phyloP scores from a whole-genome alignment of 2,113 vertebrate species.

The Ancistrus triradiatus region DNA sequence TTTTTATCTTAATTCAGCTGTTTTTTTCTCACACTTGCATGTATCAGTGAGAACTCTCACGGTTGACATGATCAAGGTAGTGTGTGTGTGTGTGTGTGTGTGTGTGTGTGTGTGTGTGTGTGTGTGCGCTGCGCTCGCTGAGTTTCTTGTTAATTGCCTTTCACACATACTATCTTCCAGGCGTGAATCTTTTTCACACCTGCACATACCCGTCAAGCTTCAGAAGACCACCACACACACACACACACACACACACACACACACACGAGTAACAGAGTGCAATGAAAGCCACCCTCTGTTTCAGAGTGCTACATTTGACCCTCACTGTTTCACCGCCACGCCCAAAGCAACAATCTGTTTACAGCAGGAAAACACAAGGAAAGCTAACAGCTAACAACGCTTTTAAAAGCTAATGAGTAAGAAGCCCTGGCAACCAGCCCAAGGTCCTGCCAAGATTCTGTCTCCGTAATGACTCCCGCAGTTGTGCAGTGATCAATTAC shows the following conservation, averaged over 20 bases:
- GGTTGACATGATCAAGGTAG: slow-evolving; percentile 15
- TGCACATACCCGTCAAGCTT: slow-evolving; percentile 57
- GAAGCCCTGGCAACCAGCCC: slow-evolving; percentile 6
- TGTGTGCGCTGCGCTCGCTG: slow-evolving; percentile 25
- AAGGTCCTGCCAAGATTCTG: neutral
- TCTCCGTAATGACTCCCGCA: no score
- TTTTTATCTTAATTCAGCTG: no score
- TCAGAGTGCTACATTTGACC: neutral
- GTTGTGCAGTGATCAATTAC: no score
- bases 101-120: neutral
- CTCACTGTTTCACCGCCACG: neutral
- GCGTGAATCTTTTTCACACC: slow-evolving; percentile 51
- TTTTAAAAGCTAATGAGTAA: slow-evolving; percentile 3
- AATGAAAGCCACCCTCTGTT: neutral
- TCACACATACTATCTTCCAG: slow-evolving; percentile 42
- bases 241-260: slow-evolving; percentile 15
- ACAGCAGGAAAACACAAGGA: slow-evolving; percentile 1
- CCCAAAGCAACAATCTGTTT: slow-evolving; percentile 12
- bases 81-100: slow-evolving; percentile 2
- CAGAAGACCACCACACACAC: slow-evolving; percentile 24
- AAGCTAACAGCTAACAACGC: neutral
- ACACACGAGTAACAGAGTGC: slow-evolving; percentile 12
- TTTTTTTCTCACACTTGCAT: no score
- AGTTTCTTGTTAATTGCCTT: slow-evolving; percentile 43
- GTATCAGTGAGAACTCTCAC: neutral